Evolutionary conservation across 2,797 vertebrate species (phyloP).

Genomic region (Gastrophryne carolinensis): DNA sequence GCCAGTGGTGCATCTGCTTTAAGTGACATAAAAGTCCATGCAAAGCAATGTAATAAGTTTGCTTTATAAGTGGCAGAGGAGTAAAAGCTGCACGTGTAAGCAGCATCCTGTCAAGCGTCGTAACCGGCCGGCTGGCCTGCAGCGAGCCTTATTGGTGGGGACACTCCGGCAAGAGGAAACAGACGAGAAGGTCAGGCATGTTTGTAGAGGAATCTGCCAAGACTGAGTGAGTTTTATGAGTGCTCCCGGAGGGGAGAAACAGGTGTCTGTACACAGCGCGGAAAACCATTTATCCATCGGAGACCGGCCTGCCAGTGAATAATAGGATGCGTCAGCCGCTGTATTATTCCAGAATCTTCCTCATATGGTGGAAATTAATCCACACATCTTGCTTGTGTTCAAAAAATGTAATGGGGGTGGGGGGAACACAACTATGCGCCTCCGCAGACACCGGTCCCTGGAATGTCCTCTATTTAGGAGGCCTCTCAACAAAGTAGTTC

Average conservation of each 20-base stretch:
- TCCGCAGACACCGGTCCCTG: neutral
- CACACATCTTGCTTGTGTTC: neutral
- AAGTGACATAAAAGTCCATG: too few relatives aligned
- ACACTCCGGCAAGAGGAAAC: neutral
- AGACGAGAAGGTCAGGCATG: conserved; percentile 31
- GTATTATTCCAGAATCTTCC: neutral
- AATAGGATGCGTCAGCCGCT: conserved; percentile 7
- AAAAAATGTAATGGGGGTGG: neutral
- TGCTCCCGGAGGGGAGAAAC: conserved; percentile 15
- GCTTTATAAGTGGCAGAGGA: too few relatives aligned
- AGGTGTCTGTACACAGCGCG: conserved; percentile 34
- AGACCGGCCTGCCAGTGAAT: conserved; percentile 3
- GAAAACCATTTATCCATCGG: conserved; percentile 27
- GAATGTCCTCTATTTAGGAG: neutral
- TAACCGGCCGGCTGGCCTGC: too few relatives aligned
- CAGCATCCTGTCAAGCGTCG: too few relatives aligned
- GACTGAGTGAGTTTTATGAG: conserved; percentile 28
- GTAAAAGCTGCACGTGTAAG: too few relatives aligned
- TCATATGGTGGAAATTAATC: conserved; percentile 38
- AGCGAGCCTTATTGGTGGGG: too few relatives aligned
- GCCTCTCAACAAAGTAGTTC: too few relatives aligned
- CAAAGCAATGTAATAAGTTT: too few relatives aligned
- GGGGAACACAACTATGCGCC: conserved; percentile 1
- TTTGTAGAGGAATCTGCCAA: conserved; percentile 39
- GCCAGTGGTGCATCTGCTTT: too few relatives aligned